A percentile compares a stretch with the other conserved stretches of the same genome.
Evolutionary conservation across 1,140 invertebrate species (phyloP).

Genomic region (Campodea augens): DNA sequence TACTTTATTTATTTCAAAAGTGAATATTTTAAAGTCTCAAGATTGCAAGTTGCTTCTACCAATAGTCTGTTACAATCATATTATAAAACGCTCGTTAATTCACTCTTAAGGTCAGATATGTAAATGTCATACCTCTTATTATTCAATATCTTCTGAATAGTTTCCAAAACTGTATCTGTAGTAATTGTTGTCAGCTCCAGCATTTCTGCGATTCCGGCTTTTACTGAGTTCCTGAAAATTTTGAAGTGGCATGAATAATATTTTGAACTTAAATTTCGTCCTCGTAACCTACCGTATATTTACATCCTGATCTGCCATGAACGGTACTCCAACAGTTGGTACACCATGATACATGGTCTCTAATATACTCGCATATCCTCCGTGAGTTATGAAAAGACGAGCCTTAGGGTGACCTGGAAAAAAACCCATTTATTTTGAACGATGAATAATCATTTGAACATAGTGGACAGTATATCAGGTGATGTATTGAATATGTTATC

Average conservation of each 20-base stretch:
- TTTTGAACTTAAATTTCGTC: no score
- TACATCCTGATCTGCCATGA: slow-evolving; percentile 22
- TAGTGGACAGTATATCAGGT: no score
- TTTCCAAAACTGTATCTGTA: slow-evolving; percentile 22
- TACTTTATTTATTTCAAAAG: no score
- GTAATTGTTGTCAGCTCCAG: slow-evolving; percentile 12
- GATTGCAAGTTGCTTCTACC: no score
- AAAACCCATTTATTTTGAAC: no score
- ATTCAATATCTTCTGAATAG: slow-evolving; percentile 22
- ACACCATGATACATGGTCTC: slow-evolving; percentile 17
- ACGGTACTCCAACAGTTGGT: slow-evolving; percentile 16
- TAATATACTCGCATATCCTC: slow-evolving; percentile 22
- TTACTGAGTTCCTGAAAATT: no score
- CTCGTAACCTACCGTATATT: slow-evolving; percentile 17
- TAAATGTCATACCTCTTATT: slow-evolving; percentile 23
- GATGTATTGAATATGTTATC: no score
- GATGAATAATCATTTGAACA: no score
- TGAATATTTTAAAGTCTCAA: no score
- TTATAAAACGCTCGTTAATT: neutral
- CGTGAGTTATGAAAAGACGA: slow-evolving; percentile 23
- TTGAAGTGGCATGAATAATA: no score
- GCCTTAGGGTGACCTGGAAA: slow-evolving; percentile 9
- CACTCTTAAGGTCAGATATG: neutral
- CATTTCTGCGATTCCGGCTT: slow-evolving; percentile 5
- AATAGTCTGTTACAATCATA: neutral